A percentile compares a stretch with the other conserved stretches of the same genome.
Conservation (phyloP, 2,113 vertebrate species). For the Apus apus region DNA sequence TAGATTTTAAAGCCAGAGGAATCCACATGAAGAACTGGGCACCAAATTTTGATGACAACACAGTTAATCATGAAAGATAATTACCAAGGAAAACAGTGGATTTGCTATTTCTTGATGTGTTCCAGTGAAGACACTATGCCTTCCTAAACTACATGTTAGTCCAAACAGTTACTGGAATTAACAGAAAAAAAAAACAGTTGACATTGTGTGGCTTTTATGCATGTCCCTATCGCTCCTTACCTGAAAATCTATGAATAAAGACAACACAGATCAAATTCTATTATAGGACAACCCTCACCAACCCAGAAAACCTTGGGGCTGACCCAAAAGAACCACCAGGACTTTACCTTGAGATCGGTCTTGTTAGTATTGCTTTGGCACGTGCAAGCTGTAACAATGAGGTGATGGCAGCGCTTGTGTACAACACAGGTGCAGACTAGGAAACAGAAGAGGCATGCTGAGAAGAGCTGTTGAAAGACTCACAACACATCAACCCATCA, state of each 20-base stretch:
- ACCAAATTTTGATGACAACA: background rate
- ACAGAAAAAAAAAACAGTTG: background rate
- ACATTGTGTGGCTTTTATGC: background rate
- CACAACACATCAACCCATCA: background rate
- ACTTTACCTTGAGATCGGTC: slow-evolving; percentile 82
- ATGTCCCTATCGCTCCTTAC: background rate
- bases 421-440: slow-evolving; percentile 97
- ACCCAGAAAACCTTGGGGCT: background rate
- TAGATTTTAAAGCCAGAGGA: background rate
- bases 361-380: slow-evolving; percentile 89
- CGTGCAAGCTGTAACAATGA: slow-evolving; percentile 93
- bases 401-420: slow-evolving; percentile 96
- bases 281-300: background rate
- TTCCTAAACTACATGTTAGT: background rate
- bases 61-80: background rate
- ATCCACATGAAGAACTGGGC: background rate
- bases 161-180: background rate
- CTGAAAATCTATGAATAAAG: background rate
- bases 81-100: background rate
- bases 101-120: background rate
- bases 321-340: background rate
- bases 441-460: slow-evolving; percentile 54
- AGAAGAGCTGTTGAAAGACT: background rate
- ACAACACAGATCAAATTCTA: background rate
- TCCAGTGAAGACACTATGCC: background rate